Evolutionary conservation across 1,140 invertebrate species (phyloP).

Genomic region (Pseudachorutes palmiensis): DNA sequence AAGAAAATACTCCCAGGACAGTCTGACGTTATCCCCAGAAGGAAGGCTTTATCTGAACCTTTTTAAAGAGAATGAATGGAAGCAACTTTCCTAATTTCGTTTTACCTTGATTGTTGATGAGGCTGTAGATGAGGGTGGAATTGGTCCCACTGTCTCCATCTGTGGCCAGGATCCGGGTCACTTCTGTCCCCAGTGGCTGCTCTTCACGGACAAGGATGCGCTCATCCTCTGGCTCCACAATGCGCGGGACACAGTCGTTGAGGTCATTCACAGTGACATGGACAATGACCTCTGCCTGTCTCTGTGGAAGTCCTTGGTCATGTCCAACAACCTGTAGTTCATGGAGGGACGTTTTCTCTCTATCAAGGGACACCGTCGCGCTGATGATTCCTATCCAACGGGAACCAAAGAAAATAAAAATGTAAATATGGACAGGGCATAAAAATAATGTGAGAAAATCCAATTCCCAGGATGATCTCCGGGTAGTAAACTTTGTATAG

Average conservation of each 20-base stretch:
- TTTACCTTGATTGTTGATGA: slow-evolving; percentile 58
- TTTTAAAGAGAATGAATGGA: no score
- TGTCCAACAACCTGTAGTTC: slow-evolving; percentile 73
- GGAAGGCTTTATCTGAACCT: no score
- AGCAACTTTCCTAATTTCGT: no score
- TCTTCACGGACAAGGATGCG: slow-evolving; percentile 79
- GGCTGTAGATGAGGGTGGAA: slow-evolving; percentile 75
- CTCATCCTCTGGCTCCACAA: slow-evolving; percentile 77
- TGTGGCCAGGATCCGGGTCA: slow-evolving; percentile 70
- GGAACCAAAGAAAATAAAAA: background rate
- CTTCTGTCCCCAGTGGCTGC: slow-evolving; percentile 73
- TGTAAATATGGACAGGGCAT: background rate
- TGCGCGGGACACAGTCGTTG: slow-evolving; percentile 74
- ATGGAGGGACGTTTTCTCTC: slow-evolving; percentile 67
- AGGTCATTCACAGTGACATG: slow-evolving; percentile 68
- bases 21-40: no score
- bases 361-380: slow-evolving; percentile 69
- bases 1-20: no score
- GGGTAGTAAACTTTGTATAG: background rate
- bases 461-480: background rate
- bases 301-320: slow-evolving; percentile 69
- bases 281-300: slow-evolving; percentile 62
- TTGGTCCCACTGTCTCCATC: slow-evolving; percentile 82
- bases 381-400: slow-evolving; percentile 64
- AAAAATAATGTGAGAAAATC: background rate